phyloP scores from a whole-genome alignment of 2,888 invertebrate genomes.

The Vesta saturnalis region DNA sequence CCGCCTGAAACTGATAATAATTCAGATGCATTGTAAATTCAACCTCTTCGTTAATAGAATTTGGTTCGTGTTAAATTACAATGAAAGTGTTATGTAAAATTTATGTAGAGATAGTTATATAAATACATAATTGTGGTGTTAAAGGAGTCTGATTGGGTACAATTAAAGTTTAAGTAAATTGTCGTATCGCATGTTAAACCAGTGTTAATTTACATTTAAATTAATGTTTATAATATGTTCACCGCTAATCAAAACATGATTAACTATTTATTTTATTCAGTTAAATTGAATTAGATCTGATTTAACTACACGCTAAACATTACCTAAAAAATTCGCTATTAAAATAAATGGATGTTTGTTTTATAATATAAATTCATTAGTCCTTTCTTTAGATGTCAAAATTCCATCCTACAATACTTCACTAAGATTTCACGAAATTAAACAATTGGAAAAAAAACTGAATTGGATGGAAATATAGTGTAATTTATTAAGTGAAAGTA shows the following conservation, averaged over 20 bases:
- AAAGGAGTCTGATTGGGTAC: conserved; percentile 28
- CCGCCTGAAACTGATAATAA: conserved; percentile 24
- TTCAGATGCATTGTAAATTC: conserved; percentile 31
- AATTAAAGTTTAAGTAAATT: conserved; percentile 36
- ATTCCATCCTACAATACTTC: neutral
- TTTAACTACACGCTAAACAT: too few species aligned
- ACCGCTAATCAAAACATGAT: conserved; percentile 20
- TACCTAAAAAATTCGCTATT: too few species aligned
- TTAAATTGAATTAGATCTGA: conserved; percentile 3
- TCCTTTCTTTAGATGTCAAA: neutral
- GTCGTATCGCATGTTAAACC: conserved; percentile 36
- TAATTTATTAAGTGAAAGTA: too few species aligned
- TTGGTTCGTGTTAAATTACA: conserved; percentile 37
- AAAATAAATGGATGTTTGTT: too few species aligned
- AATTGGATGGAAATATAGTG: too few species aligned
- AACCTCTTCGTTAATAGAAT: conserved; percentile 33
- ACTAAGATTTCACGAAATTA: neutral
- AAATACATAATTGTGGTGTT: conserved; percentile 26
- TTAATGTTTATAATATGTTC: conserved; percentile 34
- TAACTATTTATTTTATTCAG: neutral
- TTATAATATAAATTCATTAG: neutral
- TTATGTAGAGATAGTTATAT: conserved; percentile 16
- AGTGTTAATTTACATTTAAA: conserved; percentile 40
- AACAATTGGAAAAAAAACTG: too few species aligned
- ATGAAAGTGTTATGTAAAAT: conserved; percentile 18